These are phyloP conservation scores for Paragorgia papillata DNA, from an alignment of 92 coral and sea anemone genomes.

Conservation along the genomic window DNA sequence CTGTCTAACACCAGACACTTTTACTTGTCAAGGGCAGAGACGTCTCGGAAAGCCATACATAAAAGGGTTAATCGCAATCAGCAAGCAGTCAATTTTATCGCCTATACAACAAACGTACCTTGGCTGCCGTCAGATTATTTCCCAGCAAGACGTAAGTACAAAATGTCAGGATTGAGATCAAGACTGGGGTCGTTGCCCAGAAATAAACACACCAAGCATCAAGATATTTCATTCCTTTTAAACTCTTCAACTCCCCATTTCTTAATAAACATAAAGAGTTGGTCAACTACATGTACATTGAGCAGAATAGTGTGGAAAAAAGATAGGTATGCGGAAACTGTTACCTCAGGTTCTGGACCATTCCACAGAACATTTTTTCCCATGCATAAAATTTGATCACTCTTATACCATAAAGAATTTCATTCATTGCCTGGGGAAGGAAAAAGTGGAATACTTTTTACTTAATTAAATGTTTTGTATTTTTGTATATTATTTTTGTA, in stretches of 20 bases:
- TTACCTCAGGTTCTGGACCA: conserved; percentile 74
- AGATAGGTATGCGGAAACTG: not conserved
- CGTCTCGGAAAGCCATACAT: too few relatives aligned
- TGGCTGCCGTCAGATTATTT: conserved; percentile 93
- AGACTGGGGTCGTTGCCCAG: conserved; percentile 99
- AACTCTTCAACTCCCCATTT: conserved; percentile 84
- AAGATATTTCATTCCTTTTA: conserved; percentile 89
- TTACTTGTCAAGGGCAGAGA: too few relatives aligned
- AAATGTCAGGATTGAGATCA: conserved; percentile 90
- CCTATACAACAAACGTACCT: conserved; percentile 52
- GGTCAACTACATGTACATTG: not conserved
- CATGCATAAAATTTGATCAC: conserved; percentile 97
- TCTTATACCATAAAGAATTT: conserved; percentile 90
- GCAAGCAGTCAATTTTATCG: not conserved
- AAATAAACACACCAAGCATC: conserved; percentile 99
- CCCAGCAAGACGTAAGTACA: conserved; percentile 89
- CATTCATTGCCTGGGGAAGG: conserved; percentile 78
- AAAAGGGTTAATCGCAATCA: too few relatives aligned
- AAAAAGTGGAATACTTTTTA: not conserved
- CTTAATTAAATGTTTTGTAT: not conserved
- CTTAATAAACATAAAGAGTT: conserved; percentile 38
- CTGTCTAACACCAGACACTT: too few relatives aligned
- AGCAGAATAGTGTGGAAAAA: not conserved
- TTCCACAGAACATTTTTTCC: conserved; percentile 87
- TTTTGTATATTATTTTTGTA: too few relatives aligned